Percentiles rank a stretch among this genome's conserved stretches.
Evolutionary conservation across 2,888 invertebrate species (phyloP).

Genomic region (Aphidoletes aphidimyza): DNA sequence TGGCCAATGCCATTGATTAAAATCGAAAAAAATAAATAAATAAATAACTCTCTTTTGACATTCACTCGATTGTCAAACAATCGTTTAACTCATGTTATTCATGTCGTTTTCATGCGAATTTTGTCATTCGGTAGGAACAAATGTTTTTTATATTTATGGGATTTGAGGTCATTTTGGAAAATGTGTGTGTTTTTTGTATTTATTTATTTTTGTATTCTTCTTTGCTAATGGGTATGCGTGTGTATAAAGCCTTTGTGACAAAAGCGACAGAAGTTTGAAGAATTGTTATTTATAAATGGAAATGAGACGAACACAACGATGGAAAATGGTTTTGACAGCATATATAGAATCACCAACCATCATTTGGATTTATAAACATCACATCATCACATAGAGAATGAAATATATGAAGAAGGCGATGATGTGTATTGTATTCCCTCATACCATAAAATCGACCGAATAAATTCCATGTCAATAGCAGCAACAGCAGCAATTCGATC

Average conservation of each 20-base stretch:
- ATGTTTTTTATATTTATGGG: conserved; percentile 16
- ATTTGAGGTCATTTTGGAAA: neutral
- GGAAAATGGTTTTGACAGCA: neutral
- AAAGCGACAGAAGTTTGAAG: too few species aligned
- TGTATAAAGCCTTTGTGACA: too few species aligned
- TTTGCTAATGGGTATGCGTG: too few species aligned
- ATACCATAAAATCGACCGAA: neutral
- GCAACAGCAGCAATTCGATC: neutral
- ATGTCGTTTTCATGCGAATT: neutral
- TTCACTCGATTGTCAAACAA: neutral
- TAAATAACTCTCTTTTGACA: neutral
- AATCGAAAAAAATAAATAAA: conserved; percentile 12
- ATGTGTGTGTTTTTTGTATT: neutral
- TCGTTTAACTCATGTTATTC: neutral
- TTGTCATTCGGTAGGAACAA: neutral
- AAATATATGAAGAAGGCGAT: neutral
- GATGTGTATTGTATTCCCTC: conserved; percentile 1
- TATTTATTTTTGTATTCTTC: too few species aligned
- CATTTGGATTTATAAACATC: neutral
- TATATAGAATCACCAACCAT: neutral
- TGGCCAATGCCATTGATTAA: neutral
- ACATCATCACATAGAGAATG: neutral
- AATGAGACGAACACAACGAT: neutral
- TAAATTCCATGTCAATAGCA: neutral
- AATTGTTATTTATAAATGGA: neutral